Percentiles rank a stretch among this genome's conserved stretches.
These are phyloP conservation scores for Caenorhabditis latens DNA, from an alignment of 1,140 invertebrate genomes.

Conservation along the genomic window DNA sequence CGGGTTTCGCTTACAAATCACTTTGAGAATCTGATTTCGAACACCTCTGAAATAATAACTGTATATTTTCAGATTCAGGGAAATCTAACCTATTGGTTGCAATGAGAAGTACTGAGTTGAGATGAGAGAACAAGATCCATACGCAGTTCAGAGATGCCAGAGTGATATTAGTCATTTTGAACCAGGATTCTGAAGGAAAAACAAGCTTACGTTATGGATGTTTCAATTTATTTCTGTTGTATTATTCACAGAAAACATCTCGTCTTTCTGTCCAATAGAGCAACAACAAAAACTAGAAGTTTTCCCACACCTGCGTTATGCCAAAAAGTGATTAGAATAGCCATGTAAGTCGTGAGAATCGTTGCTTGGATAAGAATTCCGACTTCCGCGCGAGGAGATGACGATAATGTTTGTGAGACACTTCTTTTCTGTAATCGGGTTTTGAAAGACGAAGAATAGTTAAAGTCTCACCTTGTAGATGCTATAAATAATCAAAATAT, in stretches of 20 bases:
- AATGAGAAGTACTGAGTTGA: conserved; percentile 16
- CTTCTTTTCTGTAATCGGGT: background rate
- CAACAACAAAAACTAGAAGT: background rate
- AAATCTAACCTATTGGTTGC: background rate
- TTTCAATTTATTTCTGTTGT: background rate
- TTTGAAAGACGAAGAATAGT: background rate
- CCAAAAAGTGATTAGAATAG: conserved; percentile 43
- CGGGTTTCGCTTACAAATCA: background rate
- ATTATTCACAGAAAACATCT: too few species aligned
- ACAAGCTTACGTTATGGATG: background rate
- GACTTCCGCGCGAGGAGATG: background rate
- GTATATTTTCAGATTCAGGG: background rate
- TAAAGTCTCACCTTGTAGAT: background rate
- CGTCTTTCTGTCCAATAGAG: too few species aligned
- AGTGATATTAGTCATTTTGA: conserved; percentile 24
- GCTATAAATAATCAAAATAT: conserved; percentile 30
- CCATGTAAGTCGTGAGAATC: conserved; percentile 48
- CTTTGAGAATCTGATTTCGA: conserved; percentile 9
- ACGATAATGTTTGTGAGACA: background rate
- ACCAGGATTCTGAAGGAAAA: conserved; percentile 18
- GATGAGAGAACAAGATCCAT: conserved; percentile 32
- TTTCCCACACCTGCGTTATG: conserved; percentile 50
- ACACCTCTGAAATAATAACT: background rate
- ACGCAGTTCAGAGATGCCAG: background rate
- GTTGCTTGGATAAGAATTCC: conserved; percentile 33